Percentiles rank a stretch among this genome's conserved stretches.
Evolutionary conservation across 2,888 invertebrate genomes (phyloP).

Genomic region (Hoplodrina blanda): DNA sequence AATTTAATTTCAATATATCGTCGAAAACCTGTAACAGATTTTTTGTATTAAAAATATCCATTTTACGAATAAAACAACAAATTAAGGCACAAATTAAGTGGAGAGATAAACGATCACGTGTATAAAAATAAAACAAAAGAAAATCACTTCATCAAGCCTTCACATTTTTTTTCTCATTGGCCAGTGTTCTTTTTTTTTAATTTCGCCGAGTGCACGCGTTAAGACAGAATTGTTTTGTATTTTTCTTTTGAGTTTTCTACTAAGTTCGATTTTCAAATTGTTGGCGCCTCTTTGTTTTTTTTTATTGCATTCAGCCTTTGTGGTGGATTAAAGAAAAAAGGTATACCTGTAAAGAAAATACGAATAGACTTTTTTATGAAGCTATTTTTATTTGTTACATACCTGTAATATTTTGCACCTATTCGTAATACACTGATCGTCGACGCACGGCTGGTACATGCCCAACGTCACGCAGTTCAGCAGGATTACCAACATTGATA

Average conservation of each 20-base stretch:
- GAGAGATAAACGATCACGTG: constrained; percentile 45
- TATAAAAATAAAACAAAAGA: constrained; percentile 54
- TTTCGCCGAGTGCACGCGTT: constrained; percentile 45
- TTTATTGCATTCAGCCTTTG: neutral
- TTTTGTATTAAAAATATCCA: constrained; percentile 31
- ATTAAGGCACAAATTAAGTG: constrained; percentile 50
- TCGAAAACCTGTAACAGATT: constrained; percentile 91
- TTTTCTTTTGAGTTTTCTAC: constrained; percentile 16
- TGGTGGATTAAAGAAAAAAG: neutral
- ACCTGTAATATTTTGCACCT: constrained; percentile 98
- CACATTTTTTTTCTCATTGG: constrained; percentile 34
- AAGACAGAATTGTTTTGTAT: constrained; percentile 35
- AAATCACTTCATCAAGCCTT: constrained; percentile 37
- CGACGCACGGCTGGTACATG: constrained; percentile 99
- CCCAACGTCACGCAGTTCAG: constrained; percentile 99
- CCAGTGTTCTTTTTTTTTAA: constrained; percentile 54
- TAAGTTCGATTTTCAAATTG: constrained; percentile 12
- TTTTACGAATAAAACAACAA: constrained; percentile 25
- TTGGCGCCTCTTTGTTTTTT: neutral
- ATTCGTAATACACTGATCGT: constrained; percentile 96
- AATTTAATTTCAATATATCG: constrained; percentile 91
- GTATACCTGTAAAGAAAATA: neutral
- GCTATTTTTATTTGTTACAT: constrained; percentile 62
- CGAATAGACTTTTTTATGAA: too few relatives aligned
- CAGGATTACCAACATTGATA: constrained; percentile 99